These are phyloP conservation scores for Phortica variegata DNA, from an alignment of 1,140 invertebrate species.

Conservation along the genomic window DNA sequence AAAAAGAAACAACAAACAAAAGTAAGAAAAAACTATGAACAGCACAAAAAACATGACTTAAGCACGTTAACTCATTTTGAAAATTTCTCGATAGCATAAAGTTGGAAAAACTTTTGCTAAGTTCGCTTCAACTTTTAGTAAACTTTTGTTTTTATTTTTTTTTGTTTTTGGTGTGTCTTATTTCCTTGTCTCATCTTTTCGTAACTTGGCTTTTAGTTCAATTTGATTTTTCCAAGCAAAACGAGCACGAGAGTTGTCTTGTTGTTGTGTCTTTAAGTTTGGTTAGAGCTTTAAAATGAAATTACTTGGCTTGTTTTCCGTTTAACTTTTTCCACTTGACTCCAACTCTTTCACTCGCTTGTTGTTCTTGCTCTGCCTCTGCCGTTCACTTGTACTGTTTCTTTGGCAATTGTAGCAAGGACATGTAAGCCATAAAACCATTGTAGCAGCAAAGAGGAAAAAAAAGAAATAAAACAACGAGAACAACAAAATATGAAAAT, in stretches of 20 bases:
- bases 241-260: no score
- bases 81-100: conserved; percentile 24
- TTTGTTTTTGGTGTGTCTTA: no score
- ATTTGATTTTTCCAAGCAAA: no score
- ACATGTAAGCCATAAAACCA: conserved; percentile 45
- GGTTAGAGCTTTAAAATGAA: conserved; percentile 19
- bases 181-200: no score
- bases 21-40: no score
- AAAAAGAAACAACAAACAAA: no score
- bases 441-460: background rate
- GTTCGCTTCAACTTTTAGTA: conserved; percentile 4
- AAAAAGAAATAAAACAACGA: conserved; percentile 3
- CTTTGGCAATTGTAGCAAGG: conserved; percentile 42
- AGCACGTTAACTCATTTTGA: conserved; percentile 40
- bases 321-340: conserved; percentile 34
- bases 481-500: conserved; percentile 10
- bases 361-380: no score
- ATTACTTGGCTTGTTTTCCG: conserved; percentile 32
- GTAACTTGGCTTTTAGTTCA: no score
- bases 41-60: conserved; percentile 22
- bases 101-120: conserved; percentile 26
- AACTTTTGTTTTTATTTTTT: no score
- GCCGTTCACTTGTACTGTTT: no score
- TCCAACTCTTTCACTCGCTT: background rate
- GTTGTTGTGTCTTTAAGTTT: no score